Evolutionary conservation across 2,113 vertebrate genomes (phyloP), one percentile per base, ranked within the genome.

Genomic region (Bombycilla garrulus): DNA sequence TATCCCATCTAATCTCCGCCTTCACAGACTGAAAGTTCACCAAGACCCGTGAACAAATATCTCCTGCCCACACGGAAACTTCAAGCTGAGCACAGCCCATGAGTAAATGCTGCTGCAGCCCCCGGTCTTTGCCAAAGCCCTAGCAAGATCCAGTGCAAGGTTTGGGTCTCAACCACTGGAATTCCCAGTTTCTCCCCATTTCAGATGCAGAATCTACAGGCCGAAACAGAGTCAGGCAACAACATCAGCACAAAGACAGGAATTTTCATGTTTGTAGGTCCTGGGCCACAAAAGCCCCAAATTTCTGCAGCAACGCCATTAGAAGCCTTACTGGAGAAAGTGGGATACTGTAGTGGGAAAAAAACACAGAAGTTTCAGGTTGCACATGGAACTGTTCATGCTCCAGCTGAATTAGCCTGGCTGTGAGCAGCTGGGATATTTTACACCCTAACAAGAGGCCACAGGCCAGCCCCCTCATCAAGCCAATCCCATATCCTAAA

Each of bases 51-150:
- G 0, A 36, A 11, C 45, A n/a, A 53, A 9, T 12, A 10, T 12
- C 25, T 62, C 9, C 66, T 44, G 16, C 44, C 33, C 40, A 15
- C 8, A 0, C 0, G 3, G 0, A 81, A 40, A 22, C 40, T 6
- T 17, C 0, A 3, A 70, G 56, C 33, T 42, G 5, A 2, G 29
- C 38, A 19, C 44, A 53, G 18, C 21, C 35, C 1, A 1, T 0
- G 6, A 8, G 14, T 5, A 70, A 67, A 80, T 0, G 0, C 21
- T 13, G 1, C 26, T 54, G 19, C 53, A 79, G 62, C 8, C 50
- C 51, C 47, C 19, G 11, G 17, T 31, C 19, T 7, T 21, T 7
- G 16, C 10, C 5, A 1, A 81, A 23, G 9, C 69, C 22, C 2
- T 0, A 20, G 25, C 2, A 28, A 87, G 20, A 28, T 5, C 33